Evolutionary conservation across 2,113 vertebrate species (phyloP), one percentile per base, ranked within the genome.

Genomic region (Coptodon rendalli): DNA sequence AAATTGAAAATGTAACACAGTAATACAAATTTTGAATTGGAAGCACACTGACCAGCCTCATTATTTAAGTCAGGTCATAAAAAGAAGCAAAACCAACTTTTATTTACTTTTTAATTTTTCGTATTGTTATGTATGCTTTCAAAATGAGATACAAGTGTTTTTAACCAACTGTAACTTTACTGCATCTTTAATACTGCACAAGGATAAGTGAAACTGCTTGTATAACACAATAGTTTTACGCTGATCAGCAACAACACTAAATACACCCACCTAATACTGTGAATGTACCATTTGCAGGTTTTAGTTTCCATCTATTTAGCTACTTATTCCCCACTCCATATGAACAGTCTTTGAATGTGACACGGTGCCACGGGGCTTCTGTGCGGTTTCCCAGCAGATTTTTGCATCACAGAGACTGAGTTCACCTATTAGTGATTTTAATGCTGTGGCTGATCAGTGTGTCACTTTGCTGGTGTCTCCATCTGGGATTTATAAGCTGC

Each of bases 401-500:
- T 63, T 63, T 63, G 9, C 63, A 68, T 38, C 7, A 3, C n/a
- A 68, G 19, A 68, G 1, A 40, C 34, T 68, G 36, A 78, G 27
- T 8, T 52, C 45, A 52, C 5, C 0, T 52, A 52, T 52, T 11
- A 78, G 73, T 78, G 73, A 50, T 52, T 50, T 78, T 34, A 78
- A 34, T 78, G 27, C 4, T 52, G 73, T 52, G 17, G 45, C 27
- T 78, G 16, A 52, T 52, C 27, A 4, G 27, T 52, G 73, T 50
- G 13, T 73, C 17, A n/a, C 53, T 84, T 84, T 19, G 52, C 31
- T 71, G 85, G 29, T 24, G 54, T 63, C 34, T 89, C 89, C 38
- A 96, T 87, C 8, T 78, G 73, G 22, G 89, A 83, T 76, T 53
- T 89, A 63, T 97, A 96, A 0, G 85, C 22, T 2, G 63, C 22